phyloP scores from a whole-genome alignment of 2,888 invertebrate genomes.

The Apamea monoglypha region DNA sequence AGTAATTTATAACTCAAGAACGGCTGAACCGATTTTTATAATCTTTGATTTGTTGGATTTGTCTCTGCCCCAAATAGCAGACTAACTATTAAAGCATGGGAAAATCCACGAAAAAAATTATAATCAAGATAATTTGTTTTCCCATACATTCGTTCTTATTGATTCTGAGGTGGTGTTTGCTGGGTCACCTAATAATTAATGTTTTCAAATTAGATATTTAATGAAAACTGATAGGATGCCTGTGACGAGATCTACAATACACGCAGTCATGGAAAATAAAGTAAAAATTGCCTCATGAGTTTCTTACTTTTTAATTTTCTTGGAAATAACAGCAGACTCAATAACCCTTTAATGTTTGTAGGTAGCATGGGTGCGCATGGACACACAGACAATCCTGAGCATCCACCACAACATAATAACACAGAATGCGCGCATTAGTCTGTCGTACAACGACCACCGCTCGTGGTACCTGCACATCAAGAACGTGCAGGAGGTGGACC shows the following conservation, averaged over 20 bases:
- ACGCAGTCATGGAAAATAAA: neutral
- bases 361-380: constrained; percentile 98
- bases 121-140: neutral
- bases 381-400: constrained; percentile 97
- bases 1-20: neutral
- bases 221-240: neutral
- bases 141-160: neutral
- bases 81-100: neutral
- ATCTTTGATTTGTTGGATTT: neutral
- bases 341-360: constrained; percentile 73
- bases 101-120: neutral
- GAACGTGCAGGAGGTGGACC: constrained; percentile 96
- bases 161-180: neutral
- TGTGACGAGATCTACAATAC: neutral
- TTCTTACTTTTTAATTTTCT: neutral
- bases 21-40: neutral
- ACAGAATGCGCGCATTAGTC: constrained; percentile 96
- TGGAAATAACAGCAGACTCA: neutral
- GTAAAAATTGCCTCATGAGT: neutral
- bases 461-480: constrained; percentile 98
- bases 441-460: constrained; percentile 96
- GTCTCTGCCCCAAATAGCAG: neutral
- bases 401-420: constrained; percentile 98
- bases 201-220: neutral
- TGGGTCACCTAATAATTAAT: neutral